Evolutionary conservation across 1,140 invertebrate genomes (phyloP).

Genomic region (Trypoxylus dichotomus): DNA sequence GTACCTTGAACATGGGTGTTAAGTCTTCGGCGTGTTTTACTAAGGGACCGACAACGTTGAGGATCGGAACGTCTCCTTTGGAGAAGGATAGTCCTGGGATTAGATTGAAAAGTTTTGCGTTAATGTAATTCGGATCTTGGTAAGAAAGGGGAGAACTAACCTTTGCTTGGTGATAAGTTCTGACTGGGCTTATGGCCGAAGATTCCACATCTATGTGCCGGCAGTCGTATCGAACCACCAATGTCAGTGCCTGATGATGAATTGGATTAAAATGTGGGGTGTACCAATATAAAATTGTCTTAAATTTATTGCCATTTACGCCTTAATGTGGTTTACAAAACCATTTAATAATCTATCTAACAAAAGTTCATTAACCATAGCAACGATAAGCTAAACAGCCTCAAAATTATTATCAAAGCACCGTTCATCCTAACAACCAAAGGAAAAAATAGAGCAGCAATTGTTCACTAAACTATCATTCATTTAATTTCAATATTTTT

Average conservation of each 20-base stretch:
- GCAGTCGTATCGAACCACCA: conserved; percentile 93
- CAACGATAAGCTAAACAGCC: no score
- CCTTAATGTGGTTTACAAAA: no score
- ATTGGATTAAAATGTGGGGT: background rate
- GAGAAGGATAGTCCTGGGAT: conserved; percentile 60
- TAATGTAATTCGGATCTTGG: conserved; percentile 26
- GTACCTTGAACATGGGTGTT: conserved; percentile 66
- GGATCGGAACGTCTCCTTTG: conserved; percentile 60
- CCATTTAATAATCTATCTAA: no score
- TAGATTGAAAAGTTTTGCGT: background rate
- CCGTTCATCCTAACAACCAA: no score
- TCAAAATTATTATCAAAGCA: no score
- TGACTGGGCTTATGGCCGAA: conserved; percentile 87
- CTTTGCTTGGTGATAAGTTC: conserved; percentile 42
- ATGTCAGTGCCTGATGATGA: conserved; percentile 72
- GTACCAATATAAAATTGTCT: no score
- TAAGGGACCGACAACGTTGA: conserved; percentile 77
- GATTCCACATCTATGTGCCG: conserved; percentile 91
- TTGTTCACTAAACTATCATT: no score
- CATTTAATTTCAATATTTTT: no score
- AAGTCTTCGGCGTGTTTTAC: conserved; percentile 77
- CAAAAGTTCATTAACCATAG: no score
- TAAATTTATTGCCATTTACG: no score
- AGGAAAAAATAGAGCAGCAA: no score
- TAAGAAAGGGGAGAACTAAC: conserved; percentile 28